These are phyloP conservation scores for Drosophila subsilvestris DNA, from an alignment of 2,888 invertebrate species.

Conservation along the genomic window DNA sequence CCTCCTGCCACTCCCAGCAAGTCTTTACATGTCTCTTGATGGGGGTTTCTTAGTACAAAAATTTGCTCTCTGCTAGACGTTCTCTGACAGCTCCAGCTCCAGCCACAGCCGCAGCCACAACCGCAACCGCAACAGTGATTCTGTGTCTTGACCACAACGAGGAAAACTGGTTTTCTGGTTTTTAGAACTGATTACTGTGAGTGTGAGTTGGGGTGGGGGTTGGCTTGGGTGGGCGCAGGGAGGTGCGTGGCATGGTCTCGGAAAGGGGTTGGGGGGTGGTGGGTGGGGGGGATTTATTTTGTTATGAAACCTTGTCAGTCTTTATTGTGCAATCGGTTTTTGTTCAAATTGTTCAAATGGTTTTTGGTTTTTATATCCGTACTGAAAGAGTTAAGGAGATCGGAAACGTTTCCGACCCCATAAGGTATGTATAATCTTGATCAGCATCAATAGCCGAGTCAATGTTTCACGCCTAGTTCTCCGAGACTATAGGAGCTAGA, in stretches of 20 bases:
- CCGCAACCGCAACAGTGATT: constrained; percentile 16
- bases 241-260: constrained; percentile 11
- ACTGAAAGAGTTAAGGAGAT: too few relatives aligned
- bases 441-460: too few relatives aligned
- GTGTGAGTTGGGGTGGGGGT: constrained; percentile 28
- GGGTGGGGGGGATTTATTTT: constrained; percentile 44
- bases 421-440: too few relatives aligned
- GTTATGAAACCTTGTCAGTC: constrained; percentile 62
- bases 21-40: constrained; percentile 59
- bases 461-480: too few relatives aligned
- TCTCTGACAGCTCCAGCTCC: constrained; percentile 33
- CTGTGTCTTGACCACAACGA: constrained; percentile 22
- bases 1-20: constrained; percentile 36
- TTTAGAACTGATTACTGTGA: constrained; percentile 35
- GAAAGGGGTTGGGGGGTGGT: too few relatives aligned
- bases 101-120: neutral
- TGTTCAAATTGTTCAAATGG: constrained; percentile 55
- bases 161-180: constrained; percentile 56
- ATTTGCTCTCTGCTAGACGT: constrained; percentile 41
- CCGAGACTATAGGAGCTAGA: too few relatives aligned
- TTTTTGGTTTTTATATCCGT: neutral
- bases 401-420: too few relatives aligned
- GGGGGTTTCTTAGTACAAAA: constrained; percentile 27
- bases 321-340: constrained; percentile 58
- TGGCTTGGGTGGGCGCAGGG: constrained; percentile 5